A percentile compares a stretch with the other conserved stretches of the same genome.
These are phyloP conservation scores for Unio delphinus DNA, from an alignment of 2,888 invertebrate genomes.

Conservation along the genomic window DNA sequence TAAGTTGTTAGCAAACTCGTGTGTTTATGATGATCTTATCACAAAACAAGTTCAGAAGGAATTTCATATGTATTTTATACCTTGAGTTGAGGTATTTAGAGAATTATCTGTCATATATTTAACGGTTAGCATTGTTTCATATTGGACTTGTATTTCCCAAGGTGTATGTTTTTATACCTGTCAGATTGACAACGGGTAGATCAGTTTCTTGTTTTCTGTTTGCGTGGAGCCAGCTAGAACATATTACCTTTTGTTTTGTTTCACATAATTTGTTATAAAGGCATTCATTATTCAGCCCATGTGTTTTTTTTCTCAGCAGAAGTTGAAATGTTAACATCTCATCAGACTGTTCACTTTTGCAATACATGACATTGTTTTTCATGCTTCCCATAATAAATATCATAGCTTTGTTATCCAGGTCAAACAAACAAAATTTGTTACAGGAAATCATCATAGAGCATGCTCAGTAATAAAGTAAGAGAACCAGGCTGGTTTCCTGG, in stretches of 20 bases:
- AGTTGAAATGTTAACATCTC: slow-evolving; percentile 9
- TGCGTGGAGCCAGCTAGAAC: slow-evolving; percentile 40
- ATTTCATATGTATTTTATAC: not conserved
- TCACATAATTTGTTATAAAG: slow-evolving; percentile 39
- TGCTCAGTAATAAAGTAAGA: too few relatives aligned
- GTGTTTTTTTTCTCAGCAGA: slow-evolving; percentile 26
- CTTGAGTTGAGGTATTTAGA: not conserved
- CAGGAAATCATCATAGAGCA: too few relatives aligned
- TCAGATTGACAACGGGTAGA: slow-evolving; percentile 34
- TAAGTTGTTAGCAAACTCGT: slow-evolving; percentile 47
- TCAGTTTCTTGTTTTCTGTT: slow-evolving; percentile 31
- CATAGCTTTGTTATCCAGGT: too few relatives aligned
- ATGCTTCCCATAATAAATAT: too few relatives aligned
- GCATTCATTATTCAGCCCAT: slow-evolving; percentile 48
- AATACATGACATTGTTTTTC: not conserved
- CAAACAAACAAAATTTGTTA: too few relatives aligned
- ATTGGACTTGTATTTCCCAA: slow-evolving; percentile 4
- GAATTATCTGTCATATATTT: not conserved
- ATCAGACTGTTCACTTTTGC: slow-evolving; percentile 2
- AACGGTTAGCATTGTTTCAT: slow-evolving; percentile 5
- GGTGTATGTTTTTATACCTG: slow-evolving; percentile 7
- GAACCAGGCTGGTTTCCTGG: too few relatives aligned
- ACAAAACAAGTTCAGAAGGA: not conserved
- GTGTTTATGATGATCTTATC: slow-evolving; percentile 19
- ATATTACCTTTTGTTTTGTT: slow-evolving; percentile 27